These are phyloP conservation scores for Smithornis capensis DNA, from an alignment of 2,113 vertebrate species.

Conservation along the genomic window DNA sequence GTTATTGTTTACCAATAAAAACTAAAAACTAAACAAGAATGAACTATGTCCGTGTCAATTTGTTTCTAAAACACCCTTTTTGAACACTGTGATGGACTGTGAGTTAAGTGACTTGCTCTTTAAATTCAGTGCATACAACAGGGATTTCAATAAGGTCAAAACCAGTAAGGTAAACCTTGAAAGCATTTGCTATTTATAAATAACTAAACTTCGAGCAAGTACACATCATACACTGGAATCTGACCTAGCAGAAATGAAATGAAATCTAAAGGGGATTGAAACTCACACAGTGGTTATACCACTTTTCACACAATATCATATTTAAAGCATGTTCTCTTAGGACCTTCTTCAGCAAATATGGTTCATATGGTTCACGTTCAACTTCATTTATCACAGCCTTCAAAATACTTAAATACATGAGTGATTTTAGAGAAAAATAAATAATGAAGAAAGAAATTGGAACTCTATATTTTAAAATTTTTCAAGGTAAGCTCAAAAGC, in stretches of 20 bases:
- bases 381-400: neutral
- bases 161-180: slow-evolving; percentile 38
- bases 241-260: slow-evolving; percentile 58
- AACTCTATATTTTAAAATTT: neutral
- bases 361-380: neutral
- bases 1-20: neutral
- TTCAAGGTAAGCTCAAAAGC: neutral
- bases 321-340: slow-evolving; percentile 1
- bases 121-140: neutral
- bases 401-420: neutral
- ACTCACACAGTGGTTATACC: neutral
- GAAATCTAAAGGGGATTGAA: slow-evolving; percentile 37
- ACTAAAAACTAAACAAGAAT: neutral
- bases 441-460: neutral
- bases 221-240: slow-evolving; percentile 18
- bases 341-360: neutral
- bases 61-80: neutral
- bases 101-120: neutral
- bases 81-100: neutral
- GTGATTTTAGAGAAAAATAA: neutral
- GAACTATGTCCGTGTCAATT: neutral
- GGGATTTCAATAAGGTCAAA: slow-evolving; percentile 34
- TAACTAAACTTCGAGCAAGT: slow-evolving; percentile 28
- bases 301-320: slow-evolving; percentile 53
- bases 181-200: slow-evolving; percentile 56